Conservation (phyloP, 2,797 vertebrate species). For the Chaetophractus vellerosus region DNA sequence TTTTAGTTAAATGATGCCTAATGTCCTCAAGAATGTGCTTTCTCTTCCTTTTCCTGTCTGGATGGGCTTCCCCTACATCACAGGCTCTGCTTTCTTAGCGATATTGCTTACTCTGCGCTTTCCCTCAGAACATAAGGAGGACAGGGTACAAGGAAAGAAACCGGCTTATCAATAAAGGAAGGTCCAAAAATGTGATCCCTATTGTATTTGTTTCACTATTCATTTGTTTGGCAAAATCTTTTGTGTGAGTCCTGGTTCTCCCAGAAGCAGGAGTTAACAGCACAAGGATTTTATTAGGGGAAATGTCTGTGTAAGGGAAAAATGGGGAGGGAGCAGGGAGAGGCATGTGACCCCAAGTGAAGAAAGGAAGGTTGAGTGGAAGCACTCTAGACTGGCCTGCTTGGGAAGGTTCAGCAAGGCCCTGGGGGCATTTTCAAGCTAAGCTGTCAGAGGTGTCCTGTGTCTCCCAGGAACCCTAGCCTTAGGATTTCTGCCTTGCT, state of each 20-base stretch:
- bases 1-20: neutral
- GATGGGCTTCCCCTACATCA: neutral
- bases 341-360: neutral
- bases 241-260: neutral
- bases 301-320: neutral
- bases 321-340: neutral
- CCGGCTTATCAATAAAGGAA: neutral
- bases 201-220: neutral
- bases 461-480: neutral
- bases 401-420: neutral
- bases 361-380: neutral
- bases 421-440: neutral
- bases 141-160: neutral
- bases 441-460: neutral
- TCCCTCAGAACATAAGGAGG: neutral
- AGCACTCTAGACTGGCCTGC: rapidly evolving
- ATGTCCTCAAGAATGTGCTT: conserved; percentile 5
- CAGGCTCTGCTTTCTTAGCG: neutral
- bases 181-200: neutral
- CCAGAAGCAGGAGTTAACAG: neutral
- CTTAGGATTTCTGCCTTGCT: neutral
- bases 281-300: neutral
- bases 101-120: neutral
- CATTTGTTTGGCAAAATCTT: neutral
- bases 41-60: neutral